phyloP scores from a whole-genome alignment of 2,113 vertebrate species.

The Ctenodactylus gundi region DNA sequence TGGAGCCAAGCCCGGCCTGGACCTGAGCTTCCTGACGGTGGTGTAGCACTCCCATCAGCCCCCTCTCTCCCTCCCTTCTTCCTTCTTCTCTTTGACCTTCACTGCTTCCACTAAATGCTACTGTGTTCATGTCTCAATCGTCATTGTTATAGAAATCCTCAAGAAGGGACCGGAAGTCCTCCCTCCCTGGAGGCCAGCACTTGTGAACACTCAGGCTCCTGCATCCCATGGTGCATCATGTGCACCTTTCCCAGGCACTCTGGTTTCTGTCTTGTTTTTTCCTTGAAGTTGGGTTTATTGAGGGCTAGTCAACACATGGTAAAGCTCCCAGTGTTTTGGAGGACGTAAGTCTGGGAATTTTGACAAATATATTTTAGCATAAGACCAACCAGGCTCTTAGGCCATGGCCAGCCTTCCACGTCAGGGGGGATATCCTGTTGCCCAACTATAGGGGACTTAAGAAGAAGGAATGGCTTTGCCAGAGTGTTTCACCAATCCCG shows the following conservation, averaged over 20 bases:
- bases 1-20: background rate
- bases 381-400: background rate
- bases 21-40: background rate
- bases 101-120: background rate
- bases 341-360: background rate
- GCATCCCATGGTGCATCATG: fast-evolving
- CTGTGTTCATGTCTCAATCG: background rate
- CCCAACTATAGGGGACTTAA: background rate
- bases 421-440: background rate
- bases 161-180: too few species aligned
- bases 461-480: fast-evolving
- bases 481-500: background rate
- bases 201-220: fast-evolving
- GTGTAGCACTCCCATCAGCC: background rate
- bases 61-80: too few species aligned
- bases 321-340: background rate
- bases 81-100: background rate
- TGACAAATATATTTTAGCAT: background rate
- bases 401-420: background rate
- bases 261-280: background rate
- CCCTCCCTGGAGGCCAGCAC: fast-evolving
- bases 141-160: too few species aligned
- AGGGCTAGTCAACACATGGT: fast-evolving
- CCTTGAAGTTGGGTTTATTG: background rate
- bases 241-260: fast-evolving